Evolutionary conservation across 92 coral and sea anemone species (phyloP).

Genomic region (Galaxea fascicularis): DNA sequence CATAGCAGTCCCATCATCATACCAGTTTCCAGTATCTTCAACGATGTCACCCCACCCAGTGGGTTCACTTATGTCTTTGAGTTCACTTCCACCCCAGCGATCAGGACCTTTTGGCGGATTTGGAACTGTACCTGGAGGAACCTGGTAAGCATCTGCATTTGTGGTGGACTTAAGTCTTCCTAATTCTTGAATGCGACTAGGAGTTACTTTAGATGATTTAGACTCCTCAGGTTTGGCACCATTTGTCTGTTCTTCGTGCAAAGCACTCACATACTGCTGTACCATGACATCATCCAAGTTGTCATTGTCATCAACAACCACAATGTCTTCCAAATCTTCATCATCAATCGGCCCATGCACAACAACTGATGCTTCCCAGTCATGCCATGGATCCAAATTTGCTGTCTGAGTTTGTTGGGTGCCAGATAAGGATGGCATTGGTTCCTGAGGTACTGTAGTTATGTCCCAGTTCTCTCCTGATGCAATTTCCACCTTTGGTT

Average conservation of each 20-base stretch:
- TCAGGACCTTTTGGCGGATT: conserved; percentile 81
- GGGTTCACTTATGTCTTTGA: conserved; percentile 37
- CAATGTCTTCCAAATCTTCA: conserved; percentile 75
- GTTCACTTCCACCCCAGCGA: conserved; percentile 88
- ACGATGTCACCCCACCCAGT: conserved; percentile 81
- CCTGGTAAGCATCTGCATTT: conserved; percentile 72
- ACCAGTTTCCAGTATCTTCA: conserved; percentile 53
- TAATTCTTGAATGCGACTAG: conserved; percentile 75
- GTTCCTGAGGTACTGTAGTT: neutral
- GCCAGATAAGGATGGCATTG: neutral
- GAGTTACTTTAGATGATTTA: conserved; percentile 59
- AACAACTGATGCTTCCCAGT: conserved; percentile 82
- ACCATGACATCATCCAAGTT: conserved; percentile 85
- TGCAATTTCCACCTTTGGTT: neutral
- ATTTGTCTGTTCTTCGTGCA: conserved; percentile 61
- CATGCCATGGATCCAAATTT: conserved; percentile 67
- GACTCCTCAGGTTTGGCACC: neutral
- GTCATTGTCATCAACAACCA: conserved; percentile 82
- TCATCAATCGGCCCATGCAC: conserved; percentile 65
- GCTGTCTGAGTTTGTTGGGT: neutral
- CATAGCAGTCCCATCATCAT: conserved; percentile 73
- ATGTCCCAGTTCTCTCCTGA: neutral
- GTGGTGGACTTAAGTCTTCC: conserved; percentile 86
- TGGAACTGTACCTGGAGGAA: conserved; percentile 79
- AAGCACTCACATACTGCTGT: conserved; percentile 77